Evolutionary conservation across 2,113 vertebrate genomes (phyloP).

Genomic region (Chauna torquata): DNA sequence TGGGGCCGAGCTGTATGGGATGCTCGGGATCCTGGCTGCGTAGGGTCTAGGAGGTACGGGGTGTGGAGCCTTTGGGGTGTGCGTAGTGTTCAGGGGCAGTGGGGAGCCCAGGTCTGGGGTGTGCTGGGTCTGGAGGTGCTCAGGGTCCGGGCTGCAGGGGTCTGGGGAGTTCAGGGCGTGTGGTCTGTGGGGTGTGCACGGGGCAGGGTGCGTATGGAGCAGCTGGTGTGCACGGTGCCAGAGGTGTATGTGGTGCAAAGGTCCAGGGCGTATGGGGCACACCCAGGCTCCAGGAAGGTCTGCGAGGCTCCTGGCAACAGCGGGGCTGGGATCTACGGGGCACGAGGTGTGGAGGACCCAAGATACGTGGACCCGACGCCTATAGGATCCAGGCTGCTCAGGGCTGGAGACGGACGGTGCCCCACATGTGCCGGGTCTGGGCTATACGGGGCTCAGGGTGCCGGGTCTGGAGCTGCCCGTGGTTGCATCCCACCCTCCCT

Average conservation of each 20-base stretch:
- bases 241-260: background rate
- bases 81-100: too few relatives aligned
- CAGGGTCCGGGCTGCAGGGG: too few relatives aligned
- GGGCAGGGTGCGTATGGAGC: background rate
- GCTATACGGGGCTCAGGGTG: background rate
- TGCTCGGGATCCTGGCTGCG: background rate
- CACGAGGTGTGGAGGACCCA: background rate
- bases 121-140: too few relatives aligned
- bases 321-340: background rate
- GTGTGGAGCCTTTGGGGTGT: too few relatives aligned
- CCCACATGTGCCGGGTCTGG: background rate
- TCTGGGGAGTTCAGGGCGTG: background rate
- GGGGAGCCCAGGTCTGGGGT: too few relatives aligned
- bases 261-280: background rate
- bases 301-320: background rate
- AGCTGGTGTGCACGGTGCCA: background rate
- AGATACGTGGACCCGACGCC: accelerated
- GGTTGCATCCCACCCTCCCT: background rate
- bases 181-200: too few relatives aligned
- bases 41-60: too few relatives aligned
- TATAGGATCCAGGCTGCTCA: accelerated
- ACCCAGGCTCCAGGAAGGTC: background rate
- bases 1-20: background rate
- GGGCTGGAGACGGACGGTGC: accelerated
- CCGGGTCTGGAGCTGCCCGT: too few relatives aligned